These are phyloP conservation scores for Apis mellifera DNA, from an alignment of 1,140 invertebrate species.

Conservation along the genomic window Amel_HAv3.1 CM009932.2:13186501-13187000, in stretches of 20 bases:
- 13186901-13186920: too few relatives aligned
- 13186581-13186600: not conserved
- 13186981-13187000: too few relatives aligned
- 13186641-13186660: too few relatives aligned
- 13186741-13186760: too few relatives aligned
- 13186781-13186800: not conserved
- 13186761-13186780: too few relatives aligned
- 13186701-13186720: too few relatives aligned
- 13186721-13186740: too few relatives aligned
- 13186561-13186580: slow-evolving; percentile 11
- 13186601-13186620: not conserved
- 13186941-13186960: too few relatives aligned
- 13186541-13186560: slow-evolving; percentile 24
- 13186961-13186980: too few relatives aligned
- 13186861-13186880: not conserved
- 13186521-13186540: slow-evolving; percentile 54
- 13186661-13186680: too few relatives aligned
- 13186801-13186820: too few relatives aligned
- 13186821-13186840: not conserved
- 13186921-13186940: too few relatives aligned
- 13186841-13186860: not conserved
- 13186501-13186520: slow-evolving; percentile 4
- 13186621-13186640: not conserved
- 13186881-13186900: not conserved
- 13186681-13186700: not conserved